These are phyloP conservation scores for Aphidius colemani DNA, from an alignment of 2,888 invertebrate genomes.

Conservation along the genomic window DNA sequence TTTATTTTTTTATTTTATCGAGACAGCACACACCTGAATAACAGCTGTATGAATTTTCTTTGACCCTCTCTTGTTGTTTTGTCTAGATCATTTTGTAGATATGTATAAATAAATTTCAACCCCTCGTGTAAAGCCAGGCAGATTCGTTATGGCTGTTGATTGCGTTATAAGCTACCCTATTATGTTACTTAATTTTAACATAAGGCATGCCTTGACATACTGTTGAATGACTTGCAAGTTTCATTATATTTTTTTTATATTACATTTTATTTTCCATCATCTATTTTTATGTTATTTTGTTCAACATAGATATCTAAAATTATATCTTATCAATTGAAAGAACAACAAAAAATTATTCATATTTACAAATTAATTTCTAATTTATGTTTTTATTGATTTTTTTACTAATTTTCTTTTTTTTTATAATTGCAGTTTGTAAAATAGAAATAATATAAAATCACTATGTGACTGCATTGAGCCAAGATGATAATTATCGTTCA, in stretches of 20 bases:
- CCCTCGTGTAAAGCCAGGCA: neutral
- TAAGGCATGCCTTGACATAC: constrained; percentile 6
- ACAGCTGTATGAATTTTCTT: constrained; percentile 40
- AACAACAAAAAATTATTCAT: no score
- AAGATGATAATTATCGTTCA: constrained; percentile 41
- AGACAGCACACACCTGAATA: constrained; percentile 37
- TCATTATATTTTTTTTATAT: no score
- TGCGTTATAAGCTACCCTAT: constrained; percentile 25
- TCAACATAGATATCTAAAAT: no score
- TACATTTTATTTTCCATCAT: no score
- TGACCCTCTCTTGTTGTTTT: constrained; percentile 24
- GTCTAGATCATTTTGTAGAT: neutral
- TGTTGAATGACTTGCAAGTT: neutral
- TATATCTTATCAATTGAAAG: no score
- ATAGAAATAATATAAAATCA: constrained; percentile 7
- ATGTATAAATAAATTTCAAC: no score
- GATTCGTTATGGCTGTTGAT: constrained; percentile 38
- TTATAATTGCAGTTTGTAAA: neutral
- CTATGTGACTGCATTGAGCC: constrained; percentile 39
- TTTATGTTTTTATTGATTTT: no score
- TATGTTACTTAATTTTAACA: constrained; percentile 19
- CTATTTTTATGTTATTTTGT: neutral
- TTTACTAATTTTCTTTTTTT: constrained; percentile 7
- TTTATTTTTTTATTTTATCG: no score
- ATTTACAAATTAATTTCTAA: no score